Base-by-base conservation (phyloP, 2,888 invertebrate genomes). In the Dendrolimus houi region DNA sequence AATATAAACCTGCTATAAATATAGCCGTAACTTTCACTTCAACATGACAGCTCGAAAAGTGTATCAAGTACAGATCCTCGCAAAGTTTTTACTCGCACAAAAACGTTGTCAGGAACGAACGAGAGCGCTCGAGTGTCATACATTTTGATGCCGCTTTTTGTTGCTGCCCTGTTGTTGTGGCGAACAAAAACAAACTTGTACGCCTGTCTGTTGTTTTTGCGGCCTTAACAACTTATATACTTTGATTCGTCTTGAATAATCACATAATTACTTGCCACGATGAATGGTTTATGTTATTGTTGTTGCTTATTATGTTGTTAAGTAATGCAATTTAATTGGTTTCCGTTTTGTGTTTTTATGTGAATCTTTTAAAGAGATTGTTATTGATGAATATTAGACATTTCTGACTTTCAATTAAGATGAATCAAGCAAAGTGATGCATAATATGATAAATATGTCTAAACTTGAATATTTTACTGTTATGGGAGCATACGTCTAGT, bases 131-230 rank as follows among this genome's bases (percentile, higher is more conserved):
- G 79, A 79, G 81, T 83, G 85, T 82, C 81, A 85, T 85, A 85
- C 83, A 84, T 84, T 85, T 85, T 82, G 82, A 84, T 83, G 81
- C 74, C 62, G 80, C 47, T 85, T 87, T 87, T 86, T 84, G 78
- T 71, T 58, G 62, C 59, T 70, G 67, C 77, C 77, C 78, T 77
- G 83, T 82, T 79, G 79, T 80, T 74, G 75, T 70, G 69, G 54
- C 60, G 64, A 69, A 74, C 82, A 88, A 87, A 87, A 87, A 86
- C 80, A 67, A 59, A 57, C 70, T 69, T 82, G 81, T 81, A 80
- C 77, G 74, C 72, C 72, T 79, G 81, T 81, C 85, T 71, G 62
- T 71, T 60, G 85, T 88, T 89, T 89, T 89, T 88, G 87, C 77
- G 56, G 64, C 74, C 67, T 42, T 53, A 53, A 54, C 17, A 41